Conservation (phyloP, 2,113 vertebrate genomes). For the Tretioscincus oriximinensis region DNA sequence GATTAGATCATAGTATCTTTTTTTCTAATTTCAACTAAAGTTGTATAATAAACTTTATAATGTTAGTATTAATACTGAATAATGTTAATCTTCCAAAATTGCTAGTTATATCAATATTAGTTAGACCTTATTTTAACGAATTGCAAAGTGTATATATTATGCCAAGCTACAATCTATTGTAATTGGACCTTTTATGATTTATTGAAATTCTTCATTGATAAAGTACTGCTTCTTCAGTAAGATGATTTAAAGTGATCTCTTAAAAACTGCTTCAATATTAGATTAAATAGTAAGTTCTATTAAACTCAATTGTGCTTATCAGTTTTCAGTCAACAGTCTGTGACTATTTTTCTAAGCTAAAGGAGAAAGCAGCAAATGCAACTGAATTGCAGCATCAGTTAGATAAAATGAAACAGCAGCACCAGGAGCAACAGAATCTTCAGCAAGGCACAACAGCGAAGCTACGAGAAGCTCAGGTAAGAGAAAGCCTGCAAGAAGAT, state of each 20-base stretch:
- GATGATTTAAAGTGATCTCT: constrained; percentile 23
- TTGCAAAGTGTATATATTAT: constrained; percentile 11
- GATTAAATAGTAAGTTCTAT: constrained; percentile 16
- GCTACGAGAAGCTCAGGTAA: constrained; percentile 94
- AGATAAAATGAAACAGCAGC: constrained; percentile 93
- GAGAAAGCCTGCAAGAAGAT: not conserved
- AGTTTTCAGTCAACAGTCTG: constrained; percentile 41
- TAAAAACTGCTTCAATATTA: constrained; percentile 25
- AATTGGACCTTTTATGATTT: not conserved
- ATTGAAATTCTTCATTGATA: constrained; percentile 21
- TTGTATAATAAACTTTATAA: constrained; percentile 34
- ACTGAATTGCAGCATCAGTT: constrained; percentile 92
- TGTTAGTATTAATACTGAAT: constrained; percentile 41
- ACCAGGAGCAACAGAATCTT: constrained; percentile 91
- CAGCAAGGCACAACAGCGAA: constrained; percentile 94
- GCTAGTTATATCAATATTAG: not conserved
- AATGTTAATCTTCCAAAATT: not conserved
- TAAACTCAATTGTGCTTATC: constrained; percentile 32
- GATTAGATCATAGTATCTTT: not conserved
- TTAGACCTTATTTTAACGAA: constrained; percentile 6
- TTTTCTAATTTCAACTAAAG: not conserved
- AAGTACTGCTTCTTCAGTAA: constrained; percentile 31
- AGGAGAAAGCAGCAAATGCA: constrained; percentile 83
- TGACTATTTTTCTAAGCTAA: constrained; percentile 76
- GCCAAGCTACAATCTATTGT: not conserved